Percentiles rank a stretch among this genome's conserved stretches.
These are phyloP conservation scores for Polypedilum vanderplanki DNA, from an alignment of 1,140 invertebrate genomes.

Conservation along the genomic window DNA sequence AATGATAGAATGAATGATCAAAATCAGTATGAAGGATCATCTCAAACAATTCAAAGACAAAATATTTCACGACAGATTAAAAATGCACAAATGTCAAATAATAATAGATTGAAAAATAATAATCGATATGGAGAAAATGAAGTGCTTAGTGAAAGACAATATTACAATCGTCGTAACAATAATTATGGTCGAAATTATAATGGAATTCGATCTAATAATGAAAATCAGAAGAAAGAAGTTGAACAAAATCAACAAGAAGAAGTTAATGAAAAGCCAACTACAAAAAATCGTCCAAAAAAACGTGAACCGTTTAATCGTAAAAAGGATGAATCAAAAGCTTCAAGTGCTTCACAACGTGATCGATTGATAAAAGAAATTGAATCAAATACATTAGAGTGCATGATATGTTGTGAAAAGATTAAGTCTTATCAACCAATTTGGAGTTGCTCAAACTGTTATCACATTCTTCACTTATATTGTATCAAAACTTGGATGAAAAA, in stretches of 20 bases:
- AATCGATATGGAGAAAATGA: too few relatives aligned
- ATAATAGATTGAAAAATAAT: too few relatives aligned
- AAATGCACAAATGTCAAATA: not conserved
- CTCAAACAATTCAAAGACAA: not conserved
- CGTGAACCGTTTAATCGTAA: not conserved
- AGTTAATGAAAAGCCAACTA: not conserved
- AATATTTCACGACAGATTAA: not conserved
- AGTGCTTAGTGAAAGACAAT: too few relatives aligned
- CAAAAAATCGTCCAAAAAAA: not conserved
- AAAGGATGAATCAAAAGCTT: not conserved
- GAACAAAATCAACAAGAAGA: not conserved
- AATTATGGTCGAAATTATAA: conserved; percentile 2
- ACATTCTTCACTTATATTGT: conserved; percentile 84
- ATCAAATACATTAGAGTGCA: conserved; percentile 73
- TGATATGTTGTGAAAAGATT: conserved; percentile 85
- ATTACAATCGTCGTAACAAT: not conserved
- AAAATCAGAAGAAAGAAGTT: not conserved
- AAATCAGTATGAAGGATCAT: too few relatives aligned
- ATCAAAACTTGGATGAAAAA: conserved; percentile 84
- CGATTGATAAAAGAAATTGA: conserved; percentile 72
- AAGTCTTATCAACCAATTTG: conserved; percentile 72
- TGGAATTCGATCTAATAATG: not conserved
- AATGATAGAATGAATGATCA: too few relatives aligned
- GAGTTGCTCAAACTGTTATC: conserved; percentile 85
- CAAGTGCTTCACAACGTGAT: conserved; percentile 57